Percentiles rank a stretch among this genome's conserved stretches.
These are phyloP conservation scores for Sebastolobus altivelis DNA, from an alignment of 2,797 vertebrate genomes.

Conservation along the genomic window DNA sequence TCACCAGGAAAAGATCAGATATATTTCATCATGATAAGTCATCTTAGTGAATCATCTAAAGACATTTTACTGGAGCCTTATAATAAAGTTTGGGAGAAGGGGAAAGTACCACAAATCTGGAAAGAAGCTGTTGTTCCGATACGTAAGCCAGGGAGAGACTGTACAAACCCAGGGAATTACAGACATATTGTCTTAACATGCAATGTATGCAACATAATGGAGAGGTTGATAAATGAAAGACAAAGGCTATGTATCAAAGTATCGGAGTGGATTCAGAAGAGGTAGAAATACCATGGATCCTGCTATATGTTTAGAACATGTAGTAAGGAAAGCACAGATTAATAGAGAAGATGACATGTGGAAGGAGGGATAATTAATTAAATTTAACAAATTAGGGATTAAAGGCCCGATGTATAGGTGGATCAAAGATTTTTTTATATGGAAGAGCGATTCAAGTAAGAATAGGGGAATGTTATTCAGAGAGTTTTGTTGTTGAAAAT, in stretches of 20 bases:
- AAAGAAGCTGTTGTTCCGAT: too few species aligned
- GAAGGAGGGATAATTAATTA: not conserved
- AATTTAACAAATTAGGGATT: not conserved
- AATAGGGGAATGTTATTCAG: not conserved
- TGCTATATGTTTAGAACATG: not conserved
- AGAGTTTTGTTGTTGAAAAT: not conserved
- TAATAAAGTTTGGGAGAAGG: too few species aligned
- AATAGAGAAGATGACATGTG: not conserved
- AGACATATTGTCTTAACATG: too few species aligned
- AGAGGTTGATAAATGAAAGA: not conserved
- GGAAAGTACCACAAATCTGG: too few species aligned
- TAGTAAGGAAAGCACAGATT: not conserved
- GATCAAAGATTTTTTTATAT: not conserved
- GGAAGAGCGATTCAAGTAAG: not conserved
- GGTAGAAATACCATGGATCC: not conserved
- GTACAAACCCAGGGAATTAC: too few species aligned
- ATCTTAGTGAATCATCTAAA: not conserved
- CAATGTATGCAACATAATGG: too few species aligned
- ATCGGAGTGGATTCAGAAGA: not conserved
- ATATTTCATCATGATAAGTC: not conserved
- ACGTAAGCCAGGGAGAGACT: too few species aligned
- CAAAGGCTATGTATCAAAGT: not conserved
- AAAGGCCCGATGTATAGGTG: not conserved
- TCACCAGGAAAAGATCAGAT: not conserved
- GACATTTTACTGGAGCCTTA: not conserved